A percentile compares a stretch with the other conserved stretches of the same genome.
These are phyloP conservation scores for Danionella cerebrum DNA, from an alignment of 2,113 vertebrate genomes.

Conservation along the genomic window DNA sequence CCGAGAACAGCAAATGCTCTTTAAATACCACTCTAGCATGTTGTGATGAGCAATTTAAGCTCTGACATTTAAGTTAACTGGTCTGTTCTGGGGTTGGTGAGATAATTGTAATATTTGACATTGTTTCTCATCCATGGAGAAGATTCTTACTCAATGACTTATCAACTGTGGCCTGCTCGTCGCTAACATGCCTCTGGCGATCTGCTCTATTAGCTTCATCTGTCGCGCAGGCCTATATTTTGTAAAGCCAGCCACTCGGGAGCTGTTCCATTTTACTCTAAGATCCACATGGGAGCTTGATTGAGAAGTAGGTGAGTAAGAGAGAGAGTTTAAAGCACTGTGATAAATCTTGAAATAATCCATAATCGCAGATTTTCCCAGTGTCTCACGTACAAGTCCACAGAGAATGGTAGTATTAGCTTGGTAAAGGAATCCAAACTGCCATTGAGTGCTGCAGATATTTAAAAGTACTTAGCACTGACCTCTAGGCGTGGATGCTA, in stretches of 20 bases:
- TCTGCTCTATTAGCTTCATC: slow-evolving; percentile 39
- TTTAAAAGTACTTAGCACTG: slow-evolving; percentile 1
- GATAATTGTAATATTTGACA: slow-evolving; percentile 33
- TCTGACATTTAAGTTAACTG: slow-evolving; percentile 35
- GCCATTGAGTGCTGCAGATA: neutral
- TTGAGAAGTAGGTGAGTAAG: slow-evolving; percentile 55
- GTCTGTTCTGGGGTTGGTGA: neutral
- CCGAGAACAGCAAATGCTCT: slow-evolving; percentile 3
- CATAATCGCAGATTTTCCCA: neutral
- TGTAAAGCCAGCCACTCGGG: slow-evolving; percentile 49
- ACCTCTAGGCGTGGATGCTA: neutral
- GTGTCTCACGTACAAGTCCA: neutral
- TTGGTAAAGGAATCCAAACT: neutral
- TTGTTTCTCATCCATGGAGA: slow-evolving; percentile 25
- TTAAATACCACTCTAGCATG: slow-evolving; percentile 14
- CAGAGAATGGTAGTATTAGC: neutral
- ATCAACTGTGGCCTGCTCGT: slow-evolving; percentile 47
- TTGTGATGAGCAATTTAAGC: slow-evolving; percentile 30
- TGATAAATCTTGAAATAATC: slow-evolving; percentile 28
- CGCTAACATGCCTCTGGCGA: slow-evolving; percentile 33
- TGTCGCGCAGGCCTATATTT: slow-evolving; percentile 53
- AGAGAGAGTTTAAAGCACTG: slow-evolving; percentile 22
- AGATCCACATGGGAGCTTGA: slow-evolving; percentile 50
- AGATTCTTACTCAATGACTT: slow-evolving; percentile 39
- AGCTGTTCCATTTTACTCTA: slow-evolving; percentile 59